A percentile compares a stretch with the other conserved stretches of the same genome.
Evolutionary conservation across 1,140 invertebrate genomes (phyloP).

Genomic region (Glomeris maerens): DNA sequence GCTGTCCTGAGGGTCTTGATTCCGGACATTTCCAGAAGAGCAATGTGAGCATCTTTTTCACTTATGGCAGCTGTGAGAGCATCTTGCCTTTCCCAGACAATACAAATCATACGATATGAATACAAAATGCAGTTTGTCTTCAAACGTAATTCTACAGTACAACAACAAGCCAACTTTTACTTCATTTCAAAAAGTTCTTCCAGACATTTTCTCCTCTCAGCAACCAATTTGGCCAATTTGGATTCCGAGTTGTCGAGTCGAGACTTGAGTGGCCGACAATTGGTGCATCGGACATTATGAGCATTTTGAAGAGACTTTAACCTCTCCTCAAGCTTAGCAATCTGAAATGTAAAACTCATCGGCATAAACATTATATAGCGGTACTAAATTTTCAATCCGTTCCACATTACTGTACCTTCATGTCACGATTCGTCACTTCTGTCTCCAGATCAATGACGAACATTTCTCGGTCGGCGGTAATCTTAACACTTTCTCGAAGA

Average conservation of each 20-base stretch:
- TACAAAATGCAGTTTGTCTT: slow-evolving; percentile 6
- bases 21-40: slow-evolving; percentile 60
- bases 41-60: slow-evolving; percentile 73
- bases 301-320: slow-evolving; percentile 50
- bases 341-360: slow-evolving; percentile 34
- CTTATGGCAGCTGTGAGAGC: slow-evolving; percentile 62
- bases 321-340: slow-evolving; percentile 51
- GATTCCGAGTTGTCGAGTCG: slow-evolving; percentile 42
- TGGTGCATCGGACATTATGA: slow-evolving; percentile 46
- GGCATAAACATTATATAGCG: slow-evolving; percentile 8
- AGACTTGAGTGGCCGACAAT: slow-evolving; percentile 44
- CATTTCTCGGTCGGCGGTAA: slow-evolving; percentile 40
- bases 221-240: slow-evolving; percentile 37
- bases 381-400: not conserved
- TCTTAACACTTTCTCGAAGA: slow-evolving; percentile 41
- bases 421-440: slow-evolving; percentile 44
- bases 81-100: slow-evolving; percentile 49
- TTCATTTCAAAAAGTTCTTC: slow-evolving; percentile 63
- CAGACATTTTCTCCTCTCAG: slow-evolving; percentile 49
- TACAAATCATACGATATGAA: slow-evolving; percentile 3
- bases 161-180: slow-evolving; percentile 35
- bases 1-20: slow-evolving; percentile 47
- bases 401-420: slow-evolving; percentile 11
- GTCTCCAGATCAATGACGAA: slow-evolving; percentile 40
- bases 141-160: not conserved